Conservation (phyloP, 2,888 invertebrate species). For the Hylaea fasciaria region DNA sequence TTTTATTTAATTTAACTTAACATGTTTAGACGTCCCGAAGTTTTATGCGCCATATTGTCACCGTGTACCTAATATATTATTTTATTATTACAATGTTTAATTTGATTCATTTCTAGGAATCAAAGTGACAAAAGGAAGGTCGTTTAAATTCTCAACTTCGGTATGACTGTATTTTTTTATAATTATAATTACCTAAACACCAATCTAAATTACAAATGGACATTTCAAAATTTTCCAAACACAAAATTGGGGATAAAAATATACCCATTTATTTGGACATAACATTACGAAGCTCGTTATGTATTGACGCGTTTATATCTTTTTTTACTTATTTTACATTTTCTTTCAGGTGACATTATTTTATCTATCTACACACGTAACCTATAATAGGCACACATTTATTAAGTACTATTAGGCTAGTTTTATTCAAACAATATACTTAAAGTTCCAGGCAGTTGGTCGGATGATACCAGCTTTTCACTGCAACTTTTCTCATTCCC, state of each 20-base stretch:
- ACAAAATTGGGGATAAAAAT: slow-evolving; percentile 34
- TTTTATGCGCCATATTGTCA: too few relatives aligned
- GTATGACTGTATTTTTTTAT: too few relatives aligned
- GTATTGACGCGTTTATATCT: slow-evolving; percentile 61
- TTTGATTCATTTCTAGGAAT: too few relatives aligned
- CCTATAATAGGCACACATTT: slow-evolving; percentile 79
- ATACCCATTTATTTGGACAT: slow-evolving; percentile 45
- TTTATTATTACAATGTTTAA: too few relatives aligned
- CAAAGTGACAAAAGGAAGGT: too few relatives aligned
- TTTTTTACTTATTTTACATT: slow-evolving; percentile 60
- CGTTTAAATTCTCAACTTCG: too few relatives aligned
- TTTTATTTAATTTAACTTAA: too few relatives aligned
- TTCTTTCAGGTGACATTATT: slow-evolving; percentile 56
- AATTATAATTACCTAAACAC: slow-evolving; percentile 15
- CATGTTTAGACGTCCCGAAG: too few relatives aligned
- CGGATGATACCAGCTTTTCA: too few relatives aligned
- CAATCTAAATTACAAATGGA: slow-evolving; percentile 33
- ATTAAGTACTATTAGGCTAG: slow-evolving; percentile 42
- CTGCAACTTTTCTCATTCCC: too few relatives aligned
- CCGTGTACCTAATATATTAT: too few relatives aligned
- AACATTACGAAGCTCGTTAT: slow-evolving; percentile 73
- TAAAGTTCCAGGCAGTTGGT: slow-evolving; percentile 31
- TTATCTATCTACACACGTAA: slow-evolving; percentile 71
- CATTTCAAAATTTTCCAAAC: slow-evolving; percentile 30
- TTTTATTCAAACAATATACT: slow-evolving; percentile 28